These are phyloP conservation scores for Hirundo rustica DNA, from an alignment of 2,797 vertebrate genomes.

Conservation along the genomic window DNA sequence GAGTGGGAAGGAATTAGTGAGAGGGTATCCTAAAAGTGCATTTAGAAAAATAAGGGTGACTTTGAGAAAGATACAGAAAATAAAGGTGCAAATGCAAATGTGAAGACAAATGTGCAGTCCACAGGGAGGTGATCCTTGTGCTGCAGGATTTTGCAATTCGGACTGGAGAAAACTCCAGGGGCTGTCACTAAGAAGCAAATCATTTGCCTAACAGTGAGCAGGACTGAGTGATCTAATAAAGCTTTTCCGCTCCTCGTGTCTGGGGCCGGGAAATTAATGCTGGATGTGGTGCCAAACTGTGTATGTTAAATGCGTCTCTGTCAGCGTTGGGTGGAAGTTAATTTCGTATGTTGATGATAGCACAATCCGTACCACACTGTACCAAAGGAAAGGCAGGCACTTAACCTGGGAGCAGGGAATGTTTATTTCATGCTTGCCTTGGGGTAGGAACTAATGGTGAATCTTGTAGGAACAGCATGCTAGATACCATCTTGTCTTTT, in stretches of 20 bases:
- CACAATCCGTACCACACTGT: not conserved
- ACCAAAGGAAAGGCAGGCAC: constrained; percentile 37
- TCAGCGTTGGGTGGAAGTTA: constrained; percentile 16
- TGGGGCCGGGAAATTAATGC: constrained; percentile 44
- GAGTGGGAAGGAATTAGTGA: not conserved
- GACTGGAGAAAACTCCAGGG: constrained; percentile 18
- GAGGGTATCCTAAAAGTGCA: not conserved
- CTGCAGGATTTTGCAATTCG: not conserved
- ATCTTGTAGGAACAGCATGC: constrained; percentile 52
- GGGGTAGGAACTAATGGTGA: constrained; percentile 61
- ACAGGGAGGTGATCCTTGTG: not conserved
- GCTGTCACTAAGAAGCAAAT: constrained; percentile 41
- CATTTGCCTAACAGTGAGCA: constrained; percentile 53
- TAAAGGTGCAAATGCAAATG: not conserved
- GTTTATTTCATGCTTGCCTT: constrained; percentile 68
- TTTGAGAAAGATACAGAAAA: not conserved
- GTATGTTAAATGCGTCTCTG: constrained; percentile 29
- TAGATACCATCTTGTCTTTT: constrained; percentile 70
- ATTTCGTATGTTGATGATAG: constrained; percentile 32
- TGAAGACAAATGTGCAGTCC: not conserved
- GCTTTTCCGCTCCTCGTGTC: constrained; percentile 10
- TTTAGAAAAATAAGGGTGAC: not conserved
- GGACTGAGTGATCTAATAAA: constrained; percentile 43
- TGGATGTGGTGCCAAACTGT: not conserved
- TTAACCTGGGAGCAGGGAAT: constrained; percentile 58